Evolutionary conservation across 1,140 invertebrate genomes (phyloP).

Genomic region (Sesamia nonagrioides): DNA sequence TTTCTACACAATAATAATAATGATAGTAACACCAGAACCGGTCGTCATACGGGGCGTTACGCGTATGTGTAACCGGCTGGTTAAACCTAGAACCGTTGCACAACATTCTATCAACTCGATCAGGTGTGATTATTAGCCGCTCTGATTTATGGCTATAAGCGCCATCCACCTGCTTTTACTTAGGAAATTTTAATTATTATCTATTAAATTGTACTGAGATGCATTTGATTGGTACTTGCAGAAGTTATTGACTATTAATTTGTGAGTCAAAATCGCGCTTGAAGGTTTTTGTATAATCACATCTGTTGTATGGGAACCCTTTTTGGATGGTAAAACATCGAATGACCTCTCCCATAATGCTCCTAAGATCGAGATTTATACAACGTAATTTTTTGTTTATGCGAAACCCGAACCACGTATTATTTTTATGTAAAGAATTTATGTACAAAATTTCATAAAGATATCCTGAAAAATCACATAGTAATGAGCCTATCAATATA

Average conservation of each 20-base stretch:
- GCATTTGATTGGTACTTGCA: neutral
- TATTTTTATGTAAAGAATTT: too few relatives aligned
- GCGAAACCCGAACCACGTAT: too few relatives aligned
- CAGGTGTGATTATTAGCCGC: neutral
- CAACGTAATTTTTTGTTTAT: too few relatives aligned
- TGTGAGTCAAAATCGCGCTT: too few relatives aligned
- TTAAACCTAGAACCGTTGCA: neutral
- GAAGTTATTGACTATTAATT: neutral
- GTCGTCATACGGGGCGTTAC: slow-evolving; percentile 7
- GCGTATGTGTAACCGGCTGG: neutral
- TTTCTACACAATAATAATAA: neutral
- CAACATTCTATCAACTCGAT: slow-evolving; percentile 17
- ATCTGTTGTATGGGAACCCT: too few relatives aligned
- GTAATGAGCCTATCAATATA: too few relatives aligned
- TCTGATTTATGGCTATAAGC: slow-evolving; percentile 6
- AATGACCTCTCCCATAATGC: too few relatives aligned
- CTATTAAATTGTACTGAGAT: neutral
- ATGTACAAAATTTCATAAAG: too few relatives aligned
- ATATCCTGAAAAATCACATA: too few relatives aligned
- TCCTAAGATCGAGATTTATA: too few relatives aligned
- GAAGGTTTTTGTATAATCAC: too few relatives aligned
- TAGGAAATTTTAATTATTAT: neutral
- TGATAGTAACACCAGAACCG: neutral
- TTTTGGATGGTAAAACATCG: too few relatives aligned
- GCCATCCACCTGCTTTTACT: neutral